Conservation (phyloP, 2,888 invertebrate species). For the Deilephila elpenor region DNA sequence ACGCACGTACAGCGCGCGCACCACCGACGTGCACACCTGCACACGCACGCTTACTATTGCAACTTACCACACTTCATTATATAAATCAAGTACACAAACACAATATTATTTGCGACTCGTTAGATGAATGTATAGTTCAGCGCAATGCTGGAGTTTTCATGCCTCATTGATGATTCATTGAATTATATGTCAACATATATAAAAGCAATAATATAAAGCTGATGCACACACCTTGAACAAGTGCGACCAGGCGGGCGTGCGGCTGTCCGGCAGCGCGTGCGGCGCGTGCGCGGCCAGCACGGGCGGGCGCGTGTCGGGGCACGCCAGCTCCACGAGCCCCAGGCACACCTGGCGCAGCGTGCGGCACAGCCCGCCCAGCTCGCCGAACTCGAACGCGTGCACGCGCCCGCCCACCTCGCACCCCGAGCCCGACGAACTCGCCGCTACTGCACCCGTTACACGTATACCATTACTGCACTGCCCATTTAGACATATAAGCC, state of each 20-base stretch:
- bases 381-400: slow-evolving; percentile 89
- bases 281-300: slow-evolving; percentile 86
- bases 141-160: too few relatives aligned
- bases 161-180: too few relatives aligned
- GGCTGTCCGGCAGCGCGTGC: slow-evolving; percentile 73
- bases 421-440: background rate
- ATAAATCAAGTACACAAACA: too few relatives aligned
- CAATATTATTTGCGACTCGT: too few relatives aligned
- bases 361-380: slow-evolving; percentile 89
- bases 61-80: background rate
- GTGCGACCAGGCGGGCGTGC: slow-evolving; percentile 90
- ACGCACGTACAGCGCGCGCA: slow-evolving; percentile 93
- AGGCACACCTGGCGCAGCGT: slow-evolving; percentile 92
- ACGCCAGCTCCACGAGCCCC: slow-evolving; percentile 93
- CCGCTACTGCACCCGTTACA: background rate
- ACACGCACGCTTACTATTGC: background rate
- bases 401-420: slow-evolving; percentile 52
- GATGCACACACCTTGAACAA: slow-evolving; percentile 87
- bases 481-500: too few relatives aligned
- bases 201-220: too few relatives aligned
- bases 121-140: too few relatives aligned
- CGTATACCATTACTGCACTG: too few relatives aligned
- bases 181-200: too few relatives aligned
- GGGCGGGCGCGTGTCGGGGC: slow-evolving; percentile 89
- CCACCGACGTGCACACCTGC: slow-evolving; percentile 88